phyloP scores from a whole-genome alignment of 2,113 vertebrate genomes.

The Zosterops borbonicus region DNA sequence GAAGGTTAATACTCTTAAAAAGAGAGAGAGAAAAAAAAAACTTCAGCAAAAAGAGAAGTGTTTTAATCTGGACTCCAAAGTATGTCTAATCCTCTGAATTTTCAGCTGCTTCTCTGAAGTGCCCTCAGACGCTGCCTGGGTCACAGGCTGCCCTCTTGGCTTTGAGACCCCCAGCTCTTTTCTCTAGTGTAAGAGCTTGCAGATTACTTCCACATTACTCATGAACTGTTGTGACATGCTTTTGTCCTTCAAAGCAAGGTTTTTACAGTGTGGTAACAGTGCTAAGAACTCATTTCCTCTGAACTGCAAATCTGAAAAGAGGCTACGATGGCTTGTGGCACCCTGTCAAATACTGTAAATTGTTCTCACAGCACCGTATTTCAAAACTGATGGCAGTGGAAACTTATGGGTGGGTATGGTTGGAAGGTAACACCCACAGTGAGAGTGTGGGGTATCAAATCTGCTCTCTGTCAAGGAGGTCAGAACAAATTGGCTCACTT shows the following conservation, averaged over 20 bases:
- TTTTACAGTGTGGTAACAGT: background rate
- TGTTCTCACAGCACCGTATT: background rate
- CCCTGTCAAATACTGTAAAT: constrained; percentile 10
- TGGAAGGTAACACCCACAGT: background rate
- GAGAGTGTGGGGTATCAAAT: background rate
- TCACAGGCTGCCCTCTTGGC: background rate
- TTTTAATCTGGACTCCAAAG: background rate
- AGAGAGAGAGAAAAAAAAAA: background rate
- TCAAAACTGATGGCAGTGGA: background rate
- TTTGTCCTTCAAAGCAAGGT: background rate
- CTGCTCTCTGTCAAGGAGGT: background rate
- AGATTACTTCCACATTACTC: background rate
- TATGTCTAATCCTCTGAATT: background rate
- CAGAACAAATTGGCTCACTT: background rate
- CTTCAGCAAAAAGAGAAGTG: background rate
- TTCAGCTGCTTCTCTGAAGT: background rate
- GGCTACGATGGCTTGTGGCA: background rate
- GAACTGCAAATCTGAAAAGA: constrained; percentile 24
- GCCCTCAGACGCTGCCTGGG: background rate
- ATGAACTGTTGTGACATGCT: background rate
- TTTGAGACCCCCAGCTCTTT: background rate
- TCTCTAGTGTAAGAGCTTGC: background rate
- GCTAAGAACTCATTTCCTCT: constrained; percentile 14
- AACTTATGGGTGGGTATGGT: background rate
- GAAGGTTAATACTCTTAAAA: background rate